These are phyloP conservation scores for Epicampocera succincta DNA, from an alignment of 2,888 invertebrate genomes.

Conservation along the genomic window DNA sequence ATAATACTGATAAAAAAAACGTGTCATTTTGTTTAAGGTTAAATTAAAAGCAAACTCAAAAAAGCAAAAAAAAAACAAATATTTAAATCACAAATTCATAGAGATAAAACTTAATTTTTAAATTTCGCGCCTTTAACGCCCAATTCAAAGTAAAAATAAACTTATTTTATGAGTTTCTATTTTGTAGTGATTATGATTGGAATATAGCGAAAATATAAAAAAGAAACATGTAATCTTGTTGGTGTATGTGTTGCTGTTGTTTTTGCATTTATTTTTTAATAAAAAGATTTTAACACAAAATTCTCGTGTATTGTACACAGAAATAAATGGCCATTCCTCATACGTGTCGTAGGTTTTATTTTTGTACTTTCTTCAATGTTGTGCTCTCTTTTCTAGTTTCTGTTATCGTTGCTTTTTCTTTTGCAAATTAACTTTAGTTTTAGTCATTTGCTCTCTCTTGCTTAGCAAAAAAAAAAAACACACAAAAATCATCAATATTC, in stretches of 20 bases:
- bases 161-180: conserved; percentile 2
- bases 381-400: background rate
- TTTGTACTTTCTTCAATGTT: conserved; percentile 19
- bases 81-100: background rate
- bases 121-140: conserved; percentile 48
- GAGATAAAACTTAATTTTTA: background rate
- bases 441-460: conserved; percentile 36
- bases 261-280: background rate
- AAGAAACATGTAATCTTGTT: conserved; percentile 37
- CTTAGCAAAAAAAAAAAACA: conserved; percentile 7
- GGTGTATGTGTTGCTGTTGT: conserved; percentile 22
- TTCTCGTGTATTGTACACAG: conserved; percentile 13
- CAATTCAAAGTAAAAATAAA: conserved; percentile 11
- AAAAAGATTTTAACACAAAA: conserved; percentile 23
- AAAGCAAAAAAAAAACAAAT: background rate
- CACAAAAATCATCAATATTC: background rate
- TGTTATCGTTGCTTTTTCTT: conserved; percentile 41
- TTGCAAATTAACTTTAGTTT: conserved; percentile 38
- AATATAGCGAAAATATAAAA: conserved; percentile 20
- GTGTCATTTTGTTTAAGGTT: conserved; percentile 61
- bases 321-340: conserved; percentile 38
- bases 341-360: conserved; percentile 61
- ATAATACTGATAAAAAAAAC: conserved; percentile 31
- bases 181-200: conserved; percentile 36
- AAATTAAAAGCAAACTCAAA: background rate